A percentile compares a stretch with the other conserved stretches of the same genome.
Evolutionary conservation across 2,113 vertebrate species (phyloP).

Genomic region (Apodemus sylvaticus): DNA sequence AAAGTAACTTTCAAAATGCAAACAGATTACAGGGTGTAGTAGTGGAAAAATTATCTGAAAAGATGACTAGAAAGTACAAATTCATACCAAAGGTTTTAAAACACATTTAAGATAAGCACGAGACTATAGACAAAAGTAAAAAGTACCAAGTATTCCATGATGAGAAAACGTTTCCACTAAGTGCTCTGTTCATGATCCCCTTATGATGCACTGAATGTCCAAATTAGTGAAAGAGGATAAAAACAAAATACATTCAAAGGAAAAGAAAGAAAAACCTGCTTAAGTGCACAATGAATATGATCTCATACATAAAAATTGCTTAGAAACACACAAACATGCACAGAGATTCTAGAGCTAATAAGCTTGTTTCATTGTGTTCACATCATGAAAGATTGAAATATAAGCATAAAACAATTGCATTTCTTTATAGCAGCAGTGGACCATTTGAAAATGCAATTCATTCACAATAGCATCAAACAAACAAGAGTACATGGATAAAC

Average conservation of each 20-base stretch:
- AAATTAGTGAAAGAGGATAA: background rate
- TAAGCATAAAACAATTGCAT: background rate
- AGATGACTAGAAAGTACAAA: background rate
- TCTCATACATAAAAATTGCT: background rate
- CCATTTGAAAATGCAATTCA: background rate
- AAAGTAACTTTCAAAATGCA: background rate
- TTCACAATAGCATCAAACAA: background rate
- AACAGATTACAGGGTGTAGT: background rate
- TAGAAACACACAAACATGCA: background rate
- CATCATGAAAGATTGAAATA: background rate
- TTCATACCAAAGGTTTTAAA: background rate
- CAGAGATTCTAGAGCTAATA: background rate
- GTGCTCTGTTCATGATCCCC: fast-evolving
- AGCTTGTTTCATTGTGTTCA: background rate
- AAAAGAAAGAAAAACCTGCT: background rate
- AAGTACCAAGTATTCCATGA: background rate
- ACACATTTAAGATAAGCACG: background rate
- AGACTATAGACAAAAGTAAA: background rate
- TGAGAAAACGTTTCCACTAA: background rate
- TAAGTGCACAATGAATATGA: background rate
- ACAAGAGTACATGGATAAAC: background rate
- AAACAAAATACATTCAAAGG: background rate
- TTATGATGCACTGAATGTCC: background rate
- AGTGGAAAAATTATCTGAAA: background rate
- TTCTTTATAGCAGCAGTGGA: background rate